A percentile compares a stretch with the other conserved stretches of the same genome.
Evolutionary conservation across 2,113 vertebrate species (phyloP).

Genomic region (Rhea pennata): DNA sequence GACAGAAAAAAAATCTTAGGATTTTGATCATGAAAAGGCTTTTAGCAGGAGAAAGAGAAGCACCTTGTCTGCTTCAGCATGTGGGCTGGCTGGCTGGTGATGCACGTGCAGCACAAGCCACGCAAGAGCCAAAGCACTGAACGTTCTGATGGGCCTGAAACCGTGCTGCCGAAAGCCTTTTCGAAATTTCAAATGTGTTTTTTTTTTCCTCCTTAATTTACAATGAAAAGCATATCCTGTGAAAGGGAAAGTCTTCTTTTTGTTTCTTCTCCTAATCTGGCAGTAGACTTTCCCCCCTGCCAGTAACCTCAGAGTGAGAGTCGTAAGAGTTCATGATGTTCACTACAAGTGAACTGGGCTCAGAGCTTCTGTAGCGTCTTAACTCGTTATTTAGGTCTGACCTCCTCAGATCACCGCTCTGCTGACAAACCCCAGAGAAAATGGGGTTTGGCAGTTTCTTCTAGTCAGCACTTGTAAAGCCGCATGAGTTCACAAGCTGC

Average conservation of each 20-base stretch:
- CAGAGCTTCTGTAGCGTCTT: neutral
- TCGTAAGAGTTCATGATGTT: neutral
- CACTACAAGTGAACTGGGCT: neutral
- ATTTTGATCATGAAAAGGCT: neutral
- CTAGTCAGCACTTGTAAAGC: neutral
- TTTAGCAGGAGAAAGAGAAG: neutral
- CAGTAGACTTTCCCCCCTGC: neutral
- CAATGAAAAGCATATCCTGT: neutral
- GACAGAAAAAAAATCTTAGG: neutral
- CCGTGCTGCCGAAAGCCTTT: neutral
- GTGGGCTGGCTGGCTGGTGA: accelerated
- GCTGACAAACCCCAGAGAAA: neutral
- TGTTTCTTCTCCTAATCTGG: neutral
- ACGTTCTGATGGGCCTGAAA: neutral
- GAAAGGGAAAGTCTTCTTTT: neutral
- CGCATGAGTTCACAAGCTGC: neutral
- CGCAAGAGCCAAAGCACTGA: neutral
- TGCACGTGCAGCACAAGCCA: neutral
- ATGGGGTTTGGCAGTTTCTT: neutral
- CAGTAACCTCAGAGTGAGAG: neutral
- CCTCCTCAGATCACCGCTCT: neutral
- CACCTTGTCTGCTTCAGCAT: neutral
- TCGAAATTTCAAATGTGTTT: neutral
- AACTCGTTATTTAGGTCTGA: neutral
- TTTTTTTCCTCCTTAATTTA: neutral